Conservation (phyloP, 2,113 vertebrate species). For the Paratilapia polleni region DNA sequence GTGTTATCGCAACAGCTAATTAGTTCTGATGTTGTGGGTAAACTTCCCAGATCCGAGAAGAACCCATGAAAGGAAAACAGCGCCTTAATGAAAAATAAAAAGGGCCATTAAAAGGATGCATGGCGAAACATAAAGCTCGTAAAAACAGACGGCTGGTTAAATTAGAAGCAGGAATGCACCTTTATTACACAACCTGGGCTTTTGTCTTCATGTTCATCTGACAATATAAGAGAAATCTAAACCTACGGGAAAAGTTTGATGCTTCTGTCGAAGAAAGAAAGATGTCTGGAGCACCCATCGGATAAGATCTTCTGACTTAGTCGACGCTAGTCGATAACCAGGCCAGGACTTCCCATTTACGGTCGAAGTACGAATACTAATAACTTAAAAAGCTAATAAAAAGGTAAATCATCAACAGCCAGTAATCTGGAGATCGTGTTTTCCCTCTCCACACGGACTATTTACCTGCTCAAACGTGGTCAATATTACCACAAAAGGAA, state of each 20-base stretch:
- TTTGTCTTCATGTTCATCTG: neutral
- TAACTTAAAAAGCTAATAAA: too few relatives aligned
- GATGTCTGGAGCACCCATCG: too few relatives aligned
- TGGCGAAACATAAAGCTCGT: neutral
- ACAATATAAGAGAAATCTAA: neutral
- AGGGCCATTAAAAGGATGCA: constrained; percentile 23
- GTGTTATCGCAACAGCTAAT: constrained; percentile 64
- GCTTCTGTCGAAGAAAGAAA: neutral
- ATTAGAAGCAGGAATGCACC: constrained; percentile 6
- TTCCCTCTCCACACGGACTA: too few relatives aligned
- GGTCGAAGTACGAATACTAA: too few relatives aligned
- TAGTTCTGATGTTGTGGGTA: constrained; percentile 54
- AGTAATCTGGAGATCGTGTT: too few relatives aligned
- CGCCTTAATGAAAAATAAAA: constrained; percentile 54
- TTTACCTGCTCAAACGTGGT: too few relatives aligned
- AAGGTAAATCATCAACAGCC: too few relatives aligned
- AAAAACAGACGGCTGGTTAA: neutral
- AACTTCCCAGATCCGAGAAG: constrained; percentile 47
- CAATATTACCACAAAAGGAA: too few relatives aligned
- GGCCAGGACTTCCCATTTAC: too few relatives aligned
- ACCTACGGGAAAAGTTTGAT: neutral
- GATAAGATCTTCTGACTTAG: too few relatives aligned
- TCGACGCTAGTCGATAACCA: too few relatives aligned
- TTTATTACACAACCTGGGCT: constrained; percentile 13
- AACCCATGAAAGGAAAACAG: constrained; percentile 53